Base-by-base conservation (phyloP, 2,797 vertebrate species). In the Prunella strophiata region DNA sequence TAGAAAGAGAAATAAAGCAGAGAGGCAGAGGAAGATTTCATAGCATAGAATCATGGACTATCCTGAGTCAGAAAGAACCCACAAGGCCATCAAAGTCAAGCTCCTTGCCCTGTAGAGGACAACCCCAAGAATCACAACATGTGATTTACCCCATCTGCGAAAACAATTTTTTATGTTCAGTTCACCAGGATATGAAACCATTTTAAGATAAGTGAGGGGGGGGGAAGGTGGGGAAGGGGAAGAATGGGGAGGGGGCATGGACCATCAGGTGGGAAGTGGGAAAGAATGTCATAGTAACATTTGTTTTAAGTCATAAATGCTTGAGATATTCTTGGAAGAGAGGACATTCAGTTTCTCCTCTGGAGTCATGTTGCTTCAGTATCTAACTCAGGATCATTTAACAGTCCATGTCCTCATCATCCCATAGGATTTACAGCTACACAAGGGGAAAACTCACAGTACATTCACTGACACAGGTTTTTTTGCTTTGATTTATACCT, bases 211-310 rank as follows among this genome's bases (percentile, higher is more conserved):
- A 50, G 7, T 34, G n/a, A n/a, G n/a, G 10, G 11, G 7, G 9
- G 3, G 4, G 7, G 10, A 15, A 26, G 19, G 15, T 21, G 7
- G 5, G 7, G 7, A 18, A 12, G 25, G 10, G 3, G 12, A 30
- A n/a, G n/a, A 25, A 34, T 57, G 32, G 12, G 26, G 63, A 65
- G 42, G 16, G 16, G 4, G 3, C 7, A 3, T 13, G 11, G 5
- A 1, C 5, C 6, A 5, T 25, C 18, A 19, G 27, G 1, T 18
- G 3, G 13, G 9, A 63, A 11, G 5, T 66, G 36, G 52, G 47
- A 63, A 89, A 74, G 26, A 48, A 65, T 32, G 20, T 65, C 25
- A 5, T 19, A 38, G 6, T 26, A 40, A 22, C 52, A 5, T n/a
- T 63, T 51, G 16, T 52, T 93, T 75, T 38, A 72, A 68, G 16